Evolutionary conservation across 2,888 invertebrate genomes (phyloP), one percentile per base, ranked within the genome.

Genomic region (Drosophila robusta): DNA sequence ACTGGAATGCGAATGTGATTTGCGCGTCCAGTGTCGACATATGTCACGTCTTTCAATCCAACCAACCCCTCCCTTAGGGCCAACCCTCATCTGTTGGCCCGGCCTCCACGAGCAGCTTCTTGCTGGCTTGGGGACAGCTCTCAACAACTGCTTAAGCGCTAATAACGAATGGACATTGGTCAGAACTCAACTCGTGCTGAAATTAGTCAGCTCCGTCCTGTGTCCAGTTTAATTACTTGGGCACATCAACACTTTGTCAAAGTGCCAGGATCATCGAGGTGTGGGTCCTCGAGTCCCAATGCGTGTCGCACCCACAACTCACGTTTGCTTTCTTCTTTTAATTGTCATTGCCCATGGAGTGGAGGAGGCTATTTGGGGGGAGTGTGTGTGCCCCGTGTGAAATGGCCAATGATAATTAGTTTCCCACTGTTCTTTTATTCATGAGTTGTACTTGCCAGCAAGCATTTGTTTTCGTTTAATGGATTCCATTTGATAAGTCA

Each of bases 101-200:
- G 18, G 29, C 16, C 36, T 22, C 54, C 22, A 39, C 18, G 34
- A 5, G 12, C 62, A 49, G 3, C 22, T 14, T 3, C 49, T 29
- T 29, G 6, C 22, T 29, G 29, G 29, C 29, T 29, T 29, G 29
- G 29, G 29, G 29, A 29, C 34, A 68, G 79, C 76, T 75, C 79
- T 90, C 89, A 87, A 71, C 90, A 83, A 78, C 83, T 83, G 87
- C 81, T 89, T 88, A 85, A 79, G 75, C 74, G 74, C 70, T 69
- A 78, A 82, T 89, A 89, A 91, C 90, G 90, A 90, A 91, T 91
- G 90, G 90, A 86, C 89, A 86, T 80, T 90, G 91, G 90, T 90
- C 91, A 91, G 85, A 87, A 80, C 78, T 82, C 75, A 79, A 81
- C 72, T 70, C 61, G 77, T 64, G 73, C 45, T 60, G 78, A 77